Percentiles rank a stretch among this genome's conserved stretches.
Evolutionary conservation across 2,888 invertebrate species (phyloP).

Genomic region (Ochropleura leucogaster): DNA sequence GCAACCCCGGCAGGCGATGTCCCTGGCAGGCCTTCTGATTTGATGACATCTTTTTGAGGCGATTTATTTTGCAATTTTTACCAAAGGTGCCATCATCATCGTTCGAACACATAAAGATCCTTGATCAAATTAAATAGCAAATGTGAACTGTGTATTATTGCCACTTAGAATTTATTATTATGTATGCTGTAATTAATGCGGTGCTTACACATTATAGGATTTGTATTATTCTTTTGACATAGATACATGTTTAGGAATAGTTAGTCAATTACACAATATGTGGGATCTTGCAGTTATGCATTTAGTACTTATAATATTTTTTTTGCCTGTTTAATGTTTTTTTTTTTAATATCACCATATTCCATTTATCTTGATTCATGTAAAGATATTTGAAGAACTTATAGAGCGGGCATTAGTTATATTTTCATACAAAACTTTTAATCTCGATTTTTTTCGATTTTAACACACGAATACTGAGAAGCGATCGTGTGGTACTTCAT

Average conservation of each 20-base stretch:
- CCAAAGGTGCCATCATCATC: neutral
- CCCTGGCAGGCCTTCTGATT: too few species aligned
- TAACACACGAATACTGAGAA: too few species aligned
- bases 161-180: neutral
- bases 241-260: constrained; percentile 1
- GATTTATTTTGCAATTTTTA: too few species aligned
- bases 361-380: neutral
- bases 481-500: too few species aligned
- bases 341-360: too few species aligned
- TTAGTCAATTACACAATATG: constrained; percentile 9
- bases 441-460: too few species aligned
- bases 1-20: too few species aligned
- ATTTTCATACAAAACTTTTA: too few species aligned
- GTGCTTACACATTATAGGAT: constrained; percentile 15
- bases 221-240: constrained; percentile 13
- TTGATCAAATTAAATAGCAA: constrained; percentile 2
- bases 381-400: too few species aligned
- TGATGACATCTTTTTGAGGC: too few species aligned
- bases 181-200: constrained; percentile 18
- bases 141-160: constrained; percentile 21
- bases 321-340: neutral
- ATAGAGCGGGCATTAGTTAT: too few species aligned
- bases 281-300: neutral
- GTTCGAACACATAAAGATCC: neutral
- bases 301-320: neutral